Conservation (phyloP, 2,888 invertebrate species). For the Plagodis pulveraria region DNA sequence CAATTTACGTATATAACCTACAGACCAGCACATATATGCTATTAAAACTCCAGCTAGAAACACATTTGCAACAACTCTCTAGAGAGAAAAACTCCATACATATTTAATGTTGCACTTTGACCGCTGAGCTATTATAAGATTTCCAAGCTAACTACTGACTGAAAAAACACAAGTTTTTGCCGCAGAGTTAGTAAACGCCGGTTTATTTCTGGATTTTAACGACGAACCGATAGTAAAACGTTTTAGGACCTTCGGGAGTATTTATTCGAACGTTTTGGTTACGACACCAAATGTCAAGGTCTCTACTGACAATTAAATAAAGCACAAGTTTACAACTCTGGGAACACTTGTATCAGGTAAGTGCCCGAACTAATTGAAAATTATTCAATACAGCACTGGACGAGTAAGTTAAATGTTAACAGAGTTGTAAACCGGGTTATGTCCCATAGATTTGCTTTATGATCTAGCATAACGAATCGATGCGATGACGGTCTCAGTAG, state of each 20-base stretch:
- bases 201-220: constrained; percentile 17
- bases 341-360: neutral
- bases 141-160: constrained; percentile 3
- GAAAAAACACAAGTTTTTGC: constrained; percentile 16
- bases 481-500: too few species aligned
- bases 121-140: constrained; percentile 14
- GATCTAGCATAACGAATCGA: too few species aligned
- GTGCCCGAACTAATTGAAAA: too few species aligned
- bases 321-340: neutral
- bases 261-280: constrained; percentile 24
- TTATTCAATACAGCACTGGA: too few species aligned
- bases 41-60: constrained; percentile 1
- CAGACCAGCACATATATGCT: neutral
- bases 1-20: too few species aligned
- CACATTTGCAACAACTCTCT: constrained; percentile 4
- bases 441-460: too few species aligned
- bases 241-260: constrained; percentile 23
- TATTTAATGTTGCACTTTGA: constrained; percentile 12
- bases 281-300: constrained; percentile 41
- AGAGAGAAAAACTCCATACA: constrained; percentile 6
- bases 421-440: too few species aligned
- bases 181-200: constrained; percentile 9
- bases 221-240: constrained; percentile 20
- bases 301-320: constrained; percentile 5
- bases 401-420: too few species aligned